Base-by-base conservation (phyloP, 2,888 invertebrate genomes). In the Callosobruchus maculatus region DNA sequence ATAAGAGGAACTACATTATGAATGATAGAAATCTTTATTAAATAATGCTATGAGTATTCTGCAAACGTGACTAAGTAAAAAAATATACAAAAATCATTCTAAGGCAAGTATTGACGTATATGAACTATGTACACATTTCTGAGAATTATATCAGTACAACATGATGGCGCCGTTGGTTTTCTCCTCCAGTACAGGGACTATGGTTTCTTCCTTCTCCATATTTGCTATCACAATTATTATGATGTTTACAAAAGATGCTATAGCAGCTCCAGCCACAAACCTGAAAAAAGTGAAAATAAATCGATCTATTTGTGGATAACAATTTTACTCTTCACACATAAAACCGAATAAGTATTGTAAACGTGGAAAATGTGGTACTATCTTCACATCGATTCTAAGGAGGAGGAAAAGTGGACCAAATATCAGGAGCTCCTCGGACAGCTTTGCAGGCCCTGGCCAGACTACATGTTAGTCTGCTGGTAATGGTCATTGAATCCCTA, bases 151-250 rank as follows among this genome's bases (percentile, higher is more conserved):
- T 49, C 13, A 95, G 84, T 95, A 95, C 78, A 95, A 88, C 94
- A 95, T 94, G 83, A 96, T 95, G 83, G 95, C 95, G 75, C 95
- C 95, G 80, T 94, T 94, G 76, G 93, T 91, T 86, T 94, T 94
- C 85, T 94, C 94, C 83, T 94, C 93, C 73, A 92, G 88, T 70
- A 92, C 93, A 26, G 92, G 94, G 77, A 91, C 91, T 49, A 90
- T 89, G 68, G 91, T 91, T 84, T 91, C 92, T 80, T 92, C 92
- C 22, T 91, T 88, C 82, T 93, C 93, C 69, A 91, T 91, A 78
- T 93, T 93, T 20, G 94, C 94, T 79, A 94, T 90, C 75, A 92
- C 89, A 21, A 96, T 89, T 77, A 95, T 89, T 3, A 93, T 89
- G 79, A 94, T 90, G 88, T 95, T 95, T 71, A 94, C 86, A 76